Evolutionary conservation across 2,113 vertebrate species (phyloP).

Genomic region (Poeciliopsis occidentalis): DNA sequence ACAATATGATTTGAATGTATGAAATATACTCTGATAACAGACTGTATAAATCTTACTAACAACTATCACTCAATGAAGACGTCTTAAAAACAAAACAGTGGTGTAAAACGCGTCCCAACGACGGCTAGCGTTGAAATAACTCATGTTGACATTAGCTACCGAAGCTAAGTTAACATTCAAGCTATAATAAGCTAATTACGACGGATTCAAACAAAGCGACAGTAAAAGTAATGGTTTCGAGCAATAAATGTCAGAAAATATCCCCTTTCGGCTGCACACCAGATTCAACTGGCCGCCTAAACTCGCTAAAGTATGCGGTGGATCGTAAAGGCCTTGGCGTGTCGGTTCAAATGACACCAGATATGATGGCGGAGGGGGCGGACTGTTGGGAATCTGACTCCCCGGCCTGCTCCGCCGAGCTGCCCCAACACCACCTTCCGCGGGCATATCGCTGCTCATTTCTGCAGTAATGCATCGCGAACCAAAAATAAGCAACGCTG

Average conservation of each 20-base stretch:
- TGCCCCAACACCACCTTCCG: conserved; percentile 54
- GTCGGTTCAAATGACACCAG: conserved; percentile 69
- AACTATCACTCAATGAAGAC: not conserved
- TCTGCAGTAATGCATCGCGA: conserved; percentile 11
- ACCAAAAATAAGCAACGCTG: not conserved
- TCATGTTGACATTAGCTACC: conserved; percentile 30
- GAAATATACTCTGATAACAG: not conserved
- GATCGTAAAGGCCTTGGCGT: conserved; percentile 53
- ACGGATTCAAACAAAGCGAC: not conserved
- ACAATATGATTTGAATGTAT: not conserved
- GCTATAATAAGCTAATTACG: not conserved
- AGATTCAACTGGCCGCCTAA: conserved; percentile 1
- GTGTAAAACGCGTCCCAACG: not conserved
- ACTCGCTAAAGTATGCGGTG: conserved; percentile 35
- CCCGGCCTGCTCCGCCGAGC: conserved; percentile 65
- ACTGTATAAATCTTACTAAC: not conserved
- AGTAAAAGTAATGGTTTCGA: not conserved
- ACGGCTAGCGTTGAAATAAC: conserved; percentile 19
- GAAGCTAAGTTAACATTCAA: conserved; percentile 3
- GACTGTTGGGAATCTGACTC: conserved; percentile 53
- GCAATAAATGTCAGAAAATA: not conserved
- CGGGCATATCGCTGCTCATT: conserved; percentile 23
- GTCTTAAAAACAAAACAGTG: not conserved
- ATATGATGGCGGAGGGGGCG: conserved; percentile 78
- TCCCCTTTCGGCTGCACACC: conserved; percentile 20